A percentile compares a stretch with the other conserved stretches of the same genome.
Conservation (phyloP, 2,888 invertebrate genomes). For the Ormyrus nitidulus region DNA sequence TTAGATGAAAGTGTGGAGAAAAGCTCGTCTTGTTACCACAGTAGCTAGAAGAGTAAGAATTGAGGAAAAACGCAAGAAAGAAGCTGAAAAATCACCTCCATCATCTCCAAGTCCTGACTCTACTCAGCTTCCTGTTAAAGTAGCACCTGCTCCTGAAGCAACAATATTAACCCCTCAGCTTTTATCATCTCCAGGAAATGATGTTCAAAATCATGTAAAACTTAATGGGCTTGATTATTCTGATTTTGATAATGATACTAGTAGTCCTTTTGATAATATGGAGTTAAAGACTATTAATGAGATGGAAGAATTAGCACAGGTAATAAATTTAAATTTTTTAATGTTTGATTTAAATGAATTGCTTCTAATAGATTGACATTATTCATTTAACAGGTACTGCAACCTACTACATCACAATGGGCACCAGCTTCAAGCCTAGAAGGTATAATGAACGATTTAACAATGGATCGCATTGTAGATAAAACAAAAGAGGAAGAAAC, state of each 20-base stretch:
- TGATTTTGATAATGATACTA: slow-evolving; percentile 94
- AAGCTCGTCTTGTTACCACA: slow-evolving; percentile 80
- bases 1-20: slow-evolving; percentile 82
- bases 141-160: slow-evolving; percentile 74
- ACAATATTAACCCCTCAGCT: slow-evolving; percentile 74
- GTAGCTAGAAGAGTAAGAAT: slow-evolving; percentile 80
- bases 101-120: slow-evolving; percentile 77
- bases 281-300: slow-evolving; percentile 95
- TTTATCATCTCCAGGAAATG: slow-evolving; percentile 67
- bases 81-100: slow-evolving; percentile 72
- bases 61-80: slow-evolving; percentile 79
- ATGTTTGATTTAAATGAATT: not conserved
- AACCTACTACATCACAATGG: slow-evolving; percentile 68
- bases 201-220: slow-evolving; percentile 66
- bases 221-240: slow-evolving; percentile 67
- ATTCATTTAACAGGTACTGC: slow-evolving; percentile 64
- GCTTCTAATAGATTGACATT: slow-evolving; percentile 2
- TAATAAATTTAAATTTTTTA: slow-evolving; percentile 67
- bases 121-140: slow-evolving; percentile 64
- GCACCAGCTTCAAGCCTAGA: slow-evolving; percentile 65
- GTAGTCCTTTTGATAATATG: slow-evolving; percentile 95
- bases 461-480: slow-evolving; percentile 60
- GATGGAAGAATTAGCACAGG: slow-evolving; percentile 91
- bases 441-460: slow-evolving; percentile 65
- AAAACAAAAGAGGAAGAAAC: slow-evolving; percentile 59